A percentile compares a stretch with the other conserved stretches of the same genome.
These are phyloP conservation scores for Typhlichthys eigenmanni DNA, from an alignment of 2,797 vertebrate species.

Conservation along the genomic window DNA sequence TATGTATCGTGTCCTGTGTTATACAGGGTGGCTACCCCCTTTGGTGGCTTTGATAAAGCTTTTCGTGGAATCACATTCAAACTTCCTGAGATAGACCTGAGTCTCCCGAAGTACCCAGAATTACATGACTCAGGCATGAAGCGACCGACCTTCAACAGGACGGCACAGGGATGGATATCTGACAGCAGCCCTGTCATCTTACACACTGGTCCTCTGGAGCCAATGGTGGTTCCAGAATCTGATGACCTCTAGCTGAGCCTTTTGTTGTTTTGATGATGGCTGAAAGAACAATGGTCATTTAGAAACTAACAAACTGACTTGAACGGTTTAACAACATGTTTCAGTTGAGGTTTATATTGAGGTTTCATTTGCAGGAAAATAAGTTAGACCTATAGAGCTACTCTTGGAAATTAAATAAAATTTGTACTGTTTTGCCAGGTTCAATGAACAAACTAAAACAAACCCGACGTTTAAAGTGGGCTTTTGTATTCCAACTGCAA, in stretches of 20 bases:
- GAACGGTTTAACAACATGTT: not conserved
- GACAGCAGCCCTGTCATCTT: conserved; percentile 86
- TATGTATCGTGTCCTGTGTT: conserved; percentile 9
- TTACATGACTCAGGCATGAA: conserved; percentile 83
- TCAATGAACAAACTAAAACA: conserved; percentile 13
- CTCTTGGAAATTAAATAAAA: not conserved
- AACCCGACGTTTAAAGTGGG: conserved; percentile 15
- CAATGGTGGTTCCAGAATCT: conserved; percentile 83
- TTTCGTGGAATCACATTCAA: conserved; percentile 93
- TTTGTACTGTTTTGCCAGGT: conserved; percentile 2
- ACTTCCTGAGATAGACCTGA: conserved; percentile 87
- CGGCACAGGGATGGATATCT: conserved; percentile 91
- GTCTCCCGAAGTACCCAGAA: conserved; percentile 84
- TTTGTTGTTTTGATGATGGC: not conserved
- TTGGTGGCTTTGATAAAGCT: conserved; percentile 93
- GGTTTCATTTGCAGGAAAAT: conserved; percentile 6
- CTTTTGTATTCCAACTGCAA: conserved; percentile 13
- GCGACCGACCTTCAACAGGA: conserved; percentile 94
- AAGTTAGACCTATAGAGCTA: not conserved
- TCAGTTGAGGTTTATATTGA: conserved; percentile 3
- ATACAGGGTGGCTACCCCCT: conserved; percentile 93
- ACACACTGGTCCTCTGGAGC: conserved; percentile 78
- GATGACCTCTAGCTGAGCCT: conserved; percentile 86
- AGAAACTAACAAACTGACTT: not conserved
- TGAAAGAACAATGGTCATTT: conserved; percentile 9